Evolutionary conservation across 2,797 vertebrate genomes (phyloP), one percentile per base, ranked within the genome.

Genomic region (Neosilurus mollespiculum): DNA sequence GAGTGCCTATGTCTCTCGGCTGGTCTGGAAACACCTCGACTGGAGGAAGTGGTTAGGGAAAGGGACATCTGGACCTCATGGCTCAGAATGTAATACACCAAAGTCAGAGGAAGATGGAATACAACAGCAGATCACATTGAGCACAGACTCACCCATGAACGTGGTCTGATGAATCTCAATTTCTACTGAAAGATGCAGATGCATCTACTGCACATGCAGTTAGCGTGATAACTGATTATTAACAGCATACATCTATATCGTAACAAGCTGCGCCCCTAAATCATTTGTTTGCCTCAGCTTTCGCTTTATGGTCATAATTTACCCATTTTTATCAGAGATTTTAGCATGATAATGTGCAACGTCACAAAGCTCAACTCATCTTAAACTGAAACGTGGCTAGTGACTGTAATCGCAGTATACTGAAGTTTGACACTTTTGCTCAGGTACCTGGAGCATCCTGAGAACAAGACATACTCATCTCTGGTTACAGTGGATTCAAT

Each of bases 401-500:
- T 30, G 15, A 64, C 14, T 30, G 71, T 56, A 26, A n/a, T 34
- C 34, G 30, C 4, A 16, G 24, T 18, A 22, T 62, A 34, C 24
- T 26, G 5, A 49, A 51, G 43, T 59, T 69, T 16, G 16, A 26
- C 26, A 11, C 24, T 22, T 66, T 34, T 75, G 20, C 86, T 24
- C 85, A 96, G 96, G 86, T 79, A 69, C 8, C 91, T 92, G 90
- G 89, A 92, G 72, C 90, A 94, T 81, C 85, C 64, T 14, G 92
- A 90, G 18, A 95, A 95, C 86, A 93, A 94, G 89, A 95, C 94
- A n/a, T 94, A 93, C 81, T 92, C 94, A 34, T 92, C 95, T 71
- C 94, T 96, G 4, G 88, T 94, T 65, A 92, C 93, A 0, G 78
- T 95, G 90, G 92, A 91, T 18, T 72, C 78, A 12, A 92, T 94